Conservation (phyloP, 1,140 invertebrate species). For the Zaprionus inermis region DNA sequence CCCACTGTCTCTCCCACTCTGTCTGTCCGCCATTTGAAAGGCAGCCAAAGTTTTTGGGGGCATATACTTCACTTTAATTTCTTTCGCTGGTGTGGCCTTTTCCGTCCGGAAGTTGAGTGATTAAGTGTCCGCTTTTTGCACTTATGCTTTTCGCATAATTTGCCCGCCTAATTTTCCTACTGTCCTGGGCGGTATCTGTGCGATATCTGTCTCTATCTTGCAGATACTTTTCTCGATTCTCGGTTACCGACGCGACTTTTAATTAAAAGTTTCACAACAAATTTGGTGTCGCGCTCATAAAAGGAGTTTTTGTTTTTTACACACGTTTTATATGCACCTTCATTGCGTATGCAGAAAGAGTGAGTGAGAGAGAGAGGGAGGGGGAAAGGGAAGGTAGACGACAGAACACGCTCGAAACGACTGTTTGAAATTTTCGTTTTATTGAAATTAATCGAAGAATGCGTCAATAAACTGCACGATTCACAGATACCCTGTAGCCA, state of each 20-base stretch:
- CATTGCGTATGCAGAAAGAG: not conserved
- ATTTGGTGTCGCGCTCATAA: constrained; percentile 36
- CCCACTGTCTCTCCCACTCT: not conserved
- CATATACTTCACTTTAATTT: constrained; percentile 73
- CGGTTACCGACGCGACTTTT: constrained; percentile 30
- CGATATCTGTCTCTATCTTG: not conserved
- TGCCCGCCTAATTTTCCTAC: constrained; percentile 56
- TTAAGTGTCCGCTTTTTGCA: constrained; percentile 77
- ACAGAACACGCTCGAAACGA: constrained; percentile 17
- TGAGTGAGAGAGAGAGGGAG: not conserved
- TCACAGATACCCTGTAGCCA: not conserved
- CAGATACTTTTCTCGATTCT: not conserved
- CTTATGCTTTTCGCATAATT: constrained; percentile 73
- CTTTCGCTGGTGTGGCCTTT: constrained; percentile 54
- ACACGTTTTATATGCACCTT: constrained; percentile 14
- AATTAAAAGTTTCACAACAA: constrained; percentile 43
- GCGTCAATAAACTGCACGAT: not conserved
- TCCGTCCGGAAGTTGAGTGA: constrained; percentile 73
- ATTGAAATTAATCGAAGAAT: constrained; percentile 80
- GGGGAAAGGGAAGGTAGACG: not conserved
- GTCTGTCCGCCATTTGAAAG: constrained; percentile 56
- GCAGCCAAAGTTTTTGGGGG: constrained; percentile 66
- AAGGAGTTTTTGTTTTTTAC: constrained; percentile 21
- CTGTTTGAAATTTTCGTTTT: constrained; percentile 65
- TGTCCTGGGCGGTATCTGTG: constrained; percentile 16